phyloP scores from a whole-genome alignment of 1,140 invertebrate species.

The Drosophila sp. region DNA sequence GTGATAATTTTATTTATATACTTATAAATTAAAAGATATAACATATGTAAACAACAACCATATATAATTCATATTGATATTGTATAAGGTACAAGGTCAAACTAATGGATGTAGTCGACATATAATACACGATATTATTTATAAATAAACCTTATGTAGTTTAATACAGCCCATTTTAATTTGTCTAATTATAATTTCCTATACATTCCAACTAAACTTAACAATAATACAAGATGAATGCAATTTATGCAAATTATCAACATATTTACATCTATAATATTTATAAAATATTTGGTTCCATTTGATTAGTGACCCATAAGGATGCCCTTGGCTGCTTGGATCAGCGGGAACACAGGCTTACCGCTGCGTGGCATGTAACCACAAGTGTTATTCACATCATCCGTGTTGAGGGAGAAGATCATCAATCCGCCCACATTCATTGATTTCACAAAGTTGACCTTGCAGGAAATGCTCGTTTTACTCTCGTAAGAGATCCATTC shows the following conservation, averaged over 20 bases:
- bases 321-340: constrained; percentile 27
- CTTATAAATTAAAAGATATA: constrained; percentile 31
- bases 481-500: constrained; percentile 97
- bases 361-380: not conserved
- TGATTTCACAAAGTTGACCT: constrained; percentile 88
- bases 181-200: not conserved
- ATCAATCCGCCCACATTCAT: constrained; percentile 89
- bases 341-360: constrained; percentile 54
- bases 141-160: constrained; percentile 11
- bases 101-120: not conserved
- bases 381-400: constrained; percentile 87
- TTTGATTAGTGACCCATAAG: constrained; percentile 2
- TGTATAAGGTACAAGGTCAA: constrained; percentile 12
- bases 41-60: not conserved
- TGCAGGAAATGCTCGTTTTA: constrained; percentile 89
- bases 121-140: not conserved
- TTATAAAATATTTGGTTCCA: not conserved
- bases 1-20: constrained; percentile 79
- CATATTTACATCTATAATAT: not conserved
- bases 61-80: constrained; percentile 11
- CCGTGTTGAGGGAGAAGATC: constrained; percentile 91
- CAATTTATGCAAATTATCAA: too few relatives aligned
- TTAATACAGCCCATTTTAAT: constrained; percentile 20
- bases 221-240: not conserved
- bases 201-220: not conserved